A percentile compares a stretch with the other conserved stretches of the same genome.
Conservation (phyloP, 23 tunicate genomes). For the Diplosoma virens region DNA sequence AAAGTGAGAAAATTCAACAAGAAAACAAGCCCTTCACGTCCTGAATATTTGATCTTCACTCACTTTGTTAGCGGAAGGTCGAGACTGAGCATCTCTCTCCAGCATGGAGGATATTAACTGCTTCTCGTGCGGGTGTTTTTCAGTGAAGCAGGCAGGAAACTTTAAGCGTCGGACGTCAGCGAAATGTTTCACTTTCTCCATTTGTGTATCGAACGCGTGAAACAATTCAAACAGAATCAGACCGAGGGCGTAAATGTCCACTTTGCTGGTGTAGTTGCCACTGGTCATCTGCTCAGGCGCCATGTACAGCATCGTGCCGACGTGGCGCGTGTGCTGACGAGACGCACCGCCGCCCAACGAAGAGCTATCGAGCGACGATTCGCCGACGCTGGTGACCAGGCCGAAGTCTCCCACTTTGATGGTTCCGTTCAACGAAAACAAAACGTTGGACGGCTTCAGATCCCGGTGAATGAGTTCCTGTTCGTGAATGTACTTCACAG, state of each 20-base stretch:
- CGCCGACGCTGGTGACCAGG: slow-evolving; percentile 54
- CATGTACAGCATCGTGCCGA: slow-evolving; percentile 89
- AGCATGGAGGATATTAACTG: slow-evolving; percentile 47
- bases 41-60: slow-evolving; percentile 36
- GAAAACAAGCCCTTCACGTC: too few relatives aligned
- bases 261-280: slow-evolving; percentile 63
- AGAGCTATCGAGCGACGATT: neutral
- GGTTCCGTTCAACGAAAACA: slow-evolving; percentile 77
- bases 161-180: slow-evolving; percentile 59
- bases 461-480: slow-evolving; percentile 76
- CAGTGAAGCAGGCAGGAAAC: slow-evolving; percentile 43
- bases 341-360: slow-evolving; percentile 10
- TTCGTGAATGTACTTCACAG: slow-evolving; percentile 79
- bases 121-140: slow-evolving; percentile 37
- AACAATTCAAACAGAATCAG: slow-evolving; percentile 65
- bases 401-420: slow-evolving; percentile 96
- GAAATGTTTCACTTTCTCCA: slow-evolving; percentile 66
- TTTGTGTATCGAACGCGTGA: slow-evolving; percentile 64
- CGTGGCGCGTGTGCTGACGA: slow-evolving; percentile 59
- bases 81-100: slow-evolving; percentile 13
- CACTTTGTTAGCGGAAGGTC: slow-evolving; percentile 65
- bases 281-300: slow-evolving; percentile 96
- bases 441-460: slow-evolving; percentile 89
- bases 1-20: too few relatives aligned
- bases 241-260: slow-evolving; percentile 91